Evolutionary conservation across 1,140 invertebrate species (phyloP).

Genomic region (Paralvinella palmiformis): DNA sequence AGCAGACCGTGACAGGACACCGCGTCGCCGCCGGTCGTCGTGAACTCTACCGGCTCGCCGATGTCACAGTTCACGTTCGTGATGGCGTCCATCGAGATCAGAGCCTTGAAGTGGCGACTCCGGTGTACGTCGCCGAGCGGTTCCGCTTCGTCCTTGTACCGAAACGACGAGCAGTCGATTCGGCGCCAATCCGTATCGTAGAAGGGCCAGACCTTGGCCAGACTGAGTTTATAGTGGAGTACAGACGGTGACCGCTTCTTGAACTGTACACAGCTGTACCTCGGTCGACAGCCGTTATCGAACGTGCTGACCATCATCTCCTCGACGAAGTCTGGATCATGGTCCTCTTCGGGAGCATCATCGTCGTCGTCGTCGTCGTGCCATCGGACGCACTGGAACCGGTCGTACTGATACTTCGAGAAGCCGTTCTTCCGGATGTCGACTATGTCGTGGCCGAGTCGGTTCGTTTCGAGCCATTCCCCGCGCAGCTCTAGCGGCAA

Average conservation of each 20-base stretch:
- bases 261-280: constrained; percentile 15
- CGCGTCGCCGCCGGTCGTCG: constrained; percentile 1
- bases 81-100: neutral
- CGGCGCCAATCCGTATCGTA: neutral
- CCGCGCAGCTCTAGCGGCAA: neutral
- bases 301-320: constrained; percentile 10
- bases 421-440: neutral
- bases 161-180: constrained; percentile 12
- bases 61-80: neutral
- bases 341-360: too few relatives aligned
- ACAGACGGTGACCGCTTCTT: constrained; percentile 3
- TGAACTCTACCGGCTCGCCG: constrained; percentile 1
- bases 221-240: constrained; percentile 10
- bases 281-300: constrained; percentile 15
- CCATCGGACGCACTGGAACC: constrained; percentile 13
- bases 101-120: neutral
- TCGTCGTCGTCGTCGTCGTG: neutral
- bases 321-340: neutral
- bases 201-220: constrained; percentile 8
- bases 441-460: neutral
- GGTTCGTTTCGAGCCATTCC: constrained; percentile 1
- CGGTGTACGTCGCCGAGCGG: neutral
- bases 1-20: neutral
- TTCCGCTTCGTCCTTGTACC: neutral
- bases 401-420: neutral